These are phyloP conservation scores for Athetis lepigone DNA, from an alignment of 2,888 invertebrate species.

Conservation along the genomic window DNA sequence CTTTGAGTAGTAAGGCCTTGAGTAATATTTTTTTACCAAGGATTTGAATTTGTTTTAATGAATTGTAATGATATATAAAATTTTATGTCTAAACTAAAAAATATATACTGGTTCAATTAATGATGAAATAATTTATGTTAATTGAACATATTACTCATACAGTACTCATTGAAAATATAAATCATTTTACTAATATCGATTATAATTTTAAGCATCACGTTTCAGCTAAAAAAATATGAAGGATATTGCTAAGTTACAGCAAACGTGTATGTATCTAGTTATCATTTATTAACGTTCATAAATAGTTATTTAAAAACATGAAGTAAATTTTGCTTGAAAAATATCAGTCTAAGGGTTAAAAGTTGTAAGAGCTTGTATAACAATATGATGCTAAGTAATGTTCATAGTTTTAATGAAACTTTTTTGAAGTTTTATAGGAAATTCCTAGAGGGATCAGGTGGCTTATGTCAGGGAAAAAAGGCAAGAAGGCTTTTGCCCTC, in stretches of 20 bases:
- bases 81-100: background rate
- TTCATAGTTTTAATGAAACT: no score
- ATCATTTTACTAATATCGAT: background rate
- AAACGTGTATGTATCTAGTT: background rate
- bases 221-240: constrained; percentile 17
- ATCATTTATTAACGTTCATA: background rate
- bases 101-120: constrained; percentile 3
- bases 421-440: no score
- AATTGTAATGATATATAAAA: background rate
- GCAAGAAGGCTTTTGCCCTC: no score
- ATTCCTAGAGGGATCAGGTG: no score
- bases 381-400: no score
- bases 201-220: constrained; percentile 2
- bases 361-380: no score
- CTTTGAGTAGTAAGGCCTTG: no score
- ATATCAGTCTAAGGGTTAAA: no score
- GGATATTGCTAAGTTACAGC: constrained; percentile 6
- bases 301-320: background rate
- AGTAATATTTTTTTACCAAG: no score
- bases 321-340: no score
- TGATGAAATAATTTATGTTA: constrained; percentile 6
- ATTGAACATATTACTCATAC: constrained; percentile 10
- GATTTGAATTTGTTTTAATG: background rate
- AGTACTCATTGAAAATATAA: constrained; percentile 20
- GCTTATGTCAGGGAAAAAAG: no score